Conservation (phyloP, 2,797 vertebrate genomes). For the Staurois parvus region DNA sequence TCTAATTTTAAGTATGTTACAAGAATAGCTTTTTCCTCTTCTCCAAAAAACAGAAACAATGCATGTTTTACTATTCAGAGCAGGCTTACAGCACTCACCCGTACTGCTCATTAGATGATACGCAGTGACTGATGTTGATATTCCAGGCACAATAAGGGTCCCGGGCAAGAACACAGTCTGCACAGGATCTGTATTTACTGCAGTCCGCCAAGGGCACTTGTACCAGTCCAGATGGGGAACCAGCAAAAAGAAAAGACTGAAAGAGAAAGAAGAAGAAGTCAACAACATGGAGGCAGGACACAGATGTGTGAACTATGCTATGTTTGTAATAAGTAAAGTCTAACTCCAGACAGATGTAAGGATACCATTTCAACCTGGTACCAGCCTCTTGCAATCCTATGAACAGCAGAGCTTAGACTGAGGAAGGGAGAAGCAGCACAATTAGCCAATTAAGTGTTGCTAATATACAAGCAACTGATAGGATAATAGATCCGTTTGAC, state of each 20-base stretch:
- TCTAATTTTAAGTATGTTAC: neutral
- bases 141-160: conserved; percentile 95
- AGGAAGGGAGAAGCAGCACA: too few relatives aligned
- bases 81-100: neutral
- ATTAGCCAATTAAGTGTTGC: too few relatives aligned
- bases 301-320: too few relatives aligned
- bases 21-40: neutral
- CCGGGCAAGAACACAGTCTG: conserved; percentile 87
- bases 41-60: neutral
- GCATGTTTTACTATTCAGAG: neutral
- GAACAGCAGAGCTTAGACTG: too few relatives aligned
- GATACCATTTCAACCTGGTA: too few relatives aligned
- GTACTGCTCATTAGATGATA: conserved; percentile 63
- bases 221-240: conserved; percentile 83
- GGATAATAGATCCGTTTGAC: too few relatives aligned
- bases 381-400: too few relatives aligned
- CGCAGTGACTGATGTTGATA: conserved; percentile 73
- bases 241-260: conserved; percentile 85
- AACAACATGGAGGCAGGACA: neutral
- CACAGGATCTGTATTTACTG: conserved; percentile 85
- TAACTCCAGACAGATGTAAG: too few relatives aligned
- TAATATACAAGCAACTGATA: too few relatives aligned
- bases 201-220: conserved; percentile 87
- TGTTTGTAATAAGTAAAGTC: too few relatives aligned
- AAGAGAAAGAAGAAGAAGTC: rapidly evolving